Base-by-base conservation (phyloP, 1,140 invertebrate species). In the Thaumatotibia leucotreta region DNA sequence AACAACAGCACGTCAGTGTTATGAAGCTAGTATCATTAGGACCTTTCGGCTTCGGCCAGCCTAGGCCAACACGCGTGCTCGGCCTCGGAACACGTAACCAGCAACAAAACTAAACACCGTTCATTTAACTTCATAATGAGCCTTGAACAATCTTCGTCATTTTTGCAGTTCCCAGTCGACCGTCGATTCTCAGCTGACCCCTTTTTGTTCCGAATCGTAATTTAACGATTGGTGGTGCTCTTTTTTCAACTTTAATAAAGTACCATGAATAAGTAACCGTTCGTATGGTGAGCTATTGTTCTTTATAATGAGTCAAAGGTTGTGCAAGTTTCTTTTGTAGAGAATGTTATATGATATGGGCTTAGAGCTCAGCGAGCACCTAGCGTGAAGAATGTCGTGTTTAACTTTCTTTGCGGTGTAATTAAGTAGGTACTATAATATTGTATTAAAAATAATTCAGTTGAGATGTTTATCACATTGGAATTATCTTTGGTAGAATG, bases 231-330 rank as follows among this genome's bases (percentile, higher is more conserved):
- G 70, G 32, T 35, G 61, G 70, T 78, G 76, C 77, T 68, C 73
- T 75, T 70, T 75, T 79, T 82, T 82, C 74, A 67, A 70, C 65
- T 80, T 81, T 82, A 83, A 83, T 86, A 84, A 80, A 83, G 75
- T 76, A 69, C 71, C 70, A 67, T 81, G 84, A 86, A 87, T 88
- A 86, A 86, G 80, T 85, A 85, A 85, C 83, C 80, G 67, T 75
- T 69, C 75, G 67, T 77, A 65, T 70, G 66, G 73, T 72, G 64
- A 74, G 69, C 84, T 82, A 88, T 88, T 89, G 87, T 89, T 89
- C 82, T 78, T 71, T 65, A 72, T 77, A 76, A 78, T 72, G 76
- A 74, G 72, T 73, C 69, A 76, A 74, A 77, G 72, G 70, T 74
- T 69, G 68, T 67, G 71, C 66, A 65, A 69, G 66, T 69, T 31